phyloP scores from a whole-genome alignment of 2,113 vertebrate genomes.

The Aspidoscelis tigris region DNA sequence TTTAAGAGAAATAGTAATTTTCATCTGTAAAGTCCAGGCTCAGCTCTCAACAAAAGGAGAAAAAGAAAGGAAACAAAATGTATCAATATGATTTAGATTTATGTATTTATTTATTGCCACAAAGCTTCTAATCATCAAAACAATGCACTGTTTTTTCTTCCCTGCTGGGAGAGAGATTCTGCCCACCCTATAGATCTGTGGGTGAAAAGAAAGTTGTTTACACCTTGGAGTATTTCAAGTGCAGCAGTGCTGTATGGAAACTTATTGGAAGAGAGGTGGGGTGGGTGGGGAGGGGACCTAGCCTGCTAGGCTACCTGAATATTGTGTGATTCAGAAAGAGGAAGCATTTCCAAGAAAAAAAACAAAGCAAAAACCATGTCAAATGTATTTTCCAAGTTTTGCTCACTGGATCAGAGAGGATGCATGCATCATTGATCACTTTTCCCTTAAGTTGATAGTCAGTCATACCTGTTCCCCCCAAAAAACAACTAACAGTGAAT shows the following conservation, averaged over 20 bases:
- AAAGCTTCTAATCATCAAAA: not conserved
- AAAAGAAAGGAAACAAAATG: not conserved
- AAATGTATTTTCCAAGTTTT: not conserved
- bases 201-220: slow-evolving; percentile 5
- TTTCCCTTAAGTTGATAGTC: not conserved
- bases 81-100: not conserved
- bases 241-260: not conserved
- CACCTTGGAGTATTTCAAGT: not conserved
- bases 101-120: not conserved
- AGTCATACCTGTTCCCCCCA: not conserved
- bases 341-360: not conserved
- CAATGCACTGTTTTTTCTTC: not conserved
- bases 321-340: not conserved
- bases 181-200: not conserved
- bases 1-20: not conserved
- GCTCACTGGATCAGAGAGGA: not conserved
- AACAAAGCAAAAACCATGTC: not conserved
- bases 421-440: not conserved
- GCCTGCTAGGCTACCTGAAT: not conserved
- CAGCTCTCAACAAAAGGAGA: not conserved
- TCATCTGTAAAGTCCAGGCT: not conserved
- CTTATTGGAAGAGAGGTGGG: not conserved
- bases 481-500: not conserved
- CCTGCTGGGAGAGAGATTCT: not conserved
- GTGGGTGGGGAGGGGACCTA: not conserved